Evolutionary conservation across 1,140 invertebrate species (phyloP).

Genomic region (Steinernema feltiae): DNA sequence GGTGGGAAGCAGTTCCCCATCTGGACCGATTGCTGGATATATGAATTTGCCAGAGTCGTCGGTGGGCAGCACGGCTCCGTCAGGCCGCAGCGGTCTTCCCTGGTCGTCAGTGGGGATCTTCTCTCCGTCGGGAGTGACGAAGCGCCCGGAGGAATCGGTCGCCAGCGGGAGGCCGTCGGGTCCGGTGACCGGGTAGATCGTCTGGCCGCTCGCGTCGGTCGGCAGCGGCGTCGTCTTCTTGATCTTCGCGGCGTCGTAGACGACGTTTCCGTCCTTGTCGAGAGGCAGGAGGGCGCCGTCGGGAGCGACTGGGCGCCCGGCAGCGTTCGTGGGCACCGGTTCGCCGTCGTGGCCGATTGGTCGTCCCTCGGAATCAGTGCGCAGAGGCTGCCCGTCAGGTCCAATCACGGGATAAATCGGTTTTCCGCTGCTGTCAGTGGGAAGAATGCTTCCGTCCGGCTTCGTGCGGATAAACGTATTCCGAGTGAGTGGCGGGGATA

Average conservation of each 20-base stretch:
- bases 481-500: too few species aligned
- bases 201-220: constrained; percentile 13
- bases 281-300: neutral
- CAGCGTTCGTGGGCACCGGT: constrained; percentile 9
- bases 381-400: neutral
- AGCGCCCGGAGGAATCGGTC: neutral
- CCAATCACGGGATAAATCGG: constrained; percentile 10
- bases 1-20: constrained; percentile 8
- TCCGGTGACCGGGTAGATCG: constrained; percentile 7
- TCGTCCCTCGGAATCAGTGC: neutral
- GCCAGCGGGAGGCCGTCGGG: neutral
- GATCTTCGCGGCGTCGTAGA: neutral
- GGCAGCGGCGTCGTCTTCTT: neutral
- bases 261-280: constrained; percentile 21
- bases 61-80: constrained; percentile 38
- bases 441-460: neutral
- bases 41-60: constrained; percentile 27
- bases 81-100: constrained; percentile 1
- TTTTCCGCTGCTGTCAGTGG: neutral
- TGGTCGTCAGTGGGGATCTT: constrained; percentile 15
- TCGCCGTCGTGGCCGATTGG: constrained; percentile 19
- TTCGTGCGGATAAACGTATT: neutral
- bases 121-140: constrained; percentile 3
- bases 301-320: constrained; percentile 18
- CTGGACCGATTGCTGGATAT: neutral